phyloP scores from a whole-genome alignment of 2,797 vertebrate species.

The Fistularia commersonii region DNA sequence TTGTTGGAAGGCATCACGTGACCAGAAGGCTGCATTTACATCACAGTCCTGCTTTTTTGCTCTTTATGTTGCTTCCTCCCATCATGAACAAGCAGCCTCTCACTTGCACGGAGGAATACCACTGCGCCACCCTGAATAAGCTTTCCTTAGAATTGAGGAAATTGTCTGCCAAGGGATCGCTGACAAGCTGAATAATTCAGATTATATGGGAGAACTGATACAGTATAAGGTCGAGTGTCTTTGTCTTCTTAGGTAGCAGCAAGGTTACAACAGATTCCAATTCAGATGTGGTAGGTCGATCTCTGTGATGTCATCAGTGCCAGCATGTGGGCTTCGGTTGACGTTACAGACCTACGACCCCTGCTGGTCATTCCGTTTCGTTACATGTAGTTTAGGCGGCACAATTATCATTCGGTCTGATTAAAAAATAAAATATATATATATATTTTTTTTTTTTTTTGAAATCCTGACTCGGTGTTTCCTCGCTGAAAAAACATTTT shows the following conservation, averaged over 20 bases:
- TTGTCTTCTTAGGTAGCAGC: constrained; percentile 20
- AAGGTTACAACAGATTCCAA: constrained; percentile 20
- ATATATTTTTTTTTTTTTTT: too few relatives aligned
- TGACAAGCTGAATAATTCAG: constrained; percentile 68
- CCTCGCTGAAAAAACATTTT: too few relatives aligned
- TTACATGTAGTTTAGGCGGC: not conserved
- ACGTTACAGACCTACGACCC: constrained; percentile 45
- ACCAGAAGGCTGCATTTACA: constrained; percentile 19
- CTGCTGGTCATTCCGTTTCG: constrained; percentile 44
- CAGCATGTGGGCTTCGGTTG: constrained; percentile 22
- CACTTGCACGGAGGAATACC: constrained; percentile 4
- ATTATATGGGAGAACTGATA: constrained; percentile 54
- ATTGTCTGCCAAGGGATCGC: constrained; percentile 13
- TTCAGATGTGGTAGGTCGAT: constrained; percentile 47
- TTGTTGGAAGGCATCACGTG: constrained; percentile 14
- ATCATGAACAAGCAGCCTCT: not conserved
- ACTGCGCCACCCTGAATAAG: not conserved
- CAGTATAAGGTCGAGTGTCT: constrained; percentile 58
- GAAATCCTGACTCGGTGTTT: too few relatives aligned
- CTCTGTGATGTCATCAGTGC: constrained; percentile 39
- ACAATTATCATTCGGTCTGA: too few relatives aligned
- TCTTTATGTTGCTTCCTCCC: constrained; percentile 6
- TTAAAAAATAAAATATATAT: too few relatives aligned
- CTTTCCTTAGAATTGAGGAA: constrained; percentile 28
- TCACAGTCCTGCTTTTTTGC: constrained; percentile 14